A percentile compares a stretch with the other conserved stretches of the same genome.
Evolutionary conservation across 1,140 invertebrate species (phyloP).

Genomic region (Drosophila burlai): DNA sequence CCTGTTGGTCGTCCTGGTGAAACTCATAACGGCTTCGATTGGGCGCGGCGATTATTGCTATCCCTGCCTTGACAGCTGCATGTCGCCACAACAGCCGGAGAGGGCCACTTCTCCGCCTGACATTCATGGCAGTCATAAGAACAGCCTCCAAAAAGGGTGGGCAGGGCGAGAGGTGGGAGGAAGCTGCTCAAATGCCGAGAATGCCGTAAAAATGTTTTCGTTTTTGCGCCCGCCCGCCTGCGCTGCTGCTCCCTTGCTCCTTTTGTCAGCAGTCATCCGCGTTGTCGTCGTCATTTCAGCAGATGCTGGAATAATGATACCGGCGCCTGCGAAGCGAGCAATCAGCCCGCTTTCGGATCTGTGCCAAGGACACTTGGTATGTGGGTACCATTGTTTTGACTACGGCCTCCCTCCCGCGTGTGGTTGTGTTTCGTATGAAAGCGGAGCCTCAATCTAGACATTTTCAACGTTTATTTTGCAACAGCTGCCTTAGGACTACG

Average conservation of each 20-base stretch:
- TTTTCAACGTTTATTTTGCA: conserved; percentile 77
- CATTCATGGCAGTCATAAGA: conserved; percentile 56
- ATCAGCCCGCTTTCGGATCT: conserved; percentile 61
- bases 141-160: conserved; percentile 38
- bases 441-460: conserved; percentile 40
- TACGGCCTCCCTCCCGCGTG: conserved; percentile 16
- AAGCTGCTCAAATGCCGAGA: conserved; percentile 37
- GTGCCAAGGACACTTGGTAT: conserved; percentile 70
- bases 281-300: conserved; percentile 21
- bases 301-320: conserved; percentile 62
- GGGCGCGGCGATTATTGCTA: conserved; percentile 67
- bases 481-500: conserved; percentile 70
- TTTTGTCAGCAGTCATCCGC: conserved; percentile 28
- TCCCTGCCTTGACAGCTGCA: conserved; percentile 54
- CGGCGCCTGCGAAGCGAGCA: conserved; percentile 69
- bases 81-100: conserved; percentile 18
- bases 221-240: conserved; percentile 8
- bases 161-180: not conserved
- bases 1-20: conserved; percentile 23
- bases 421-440: conserved; percentile 17
- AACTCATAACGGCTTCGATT: conserved; percentile 41
- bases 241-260: conserved; percentile 4
- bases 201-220: conserved; percentile 53
- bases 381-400: conserved; percentile 61
- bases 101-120: conserved; percentile 9